phyloP scores from a whole-genome alignment of 92 coral and sea anemone species.

The Palythoa grandis region DNA sequence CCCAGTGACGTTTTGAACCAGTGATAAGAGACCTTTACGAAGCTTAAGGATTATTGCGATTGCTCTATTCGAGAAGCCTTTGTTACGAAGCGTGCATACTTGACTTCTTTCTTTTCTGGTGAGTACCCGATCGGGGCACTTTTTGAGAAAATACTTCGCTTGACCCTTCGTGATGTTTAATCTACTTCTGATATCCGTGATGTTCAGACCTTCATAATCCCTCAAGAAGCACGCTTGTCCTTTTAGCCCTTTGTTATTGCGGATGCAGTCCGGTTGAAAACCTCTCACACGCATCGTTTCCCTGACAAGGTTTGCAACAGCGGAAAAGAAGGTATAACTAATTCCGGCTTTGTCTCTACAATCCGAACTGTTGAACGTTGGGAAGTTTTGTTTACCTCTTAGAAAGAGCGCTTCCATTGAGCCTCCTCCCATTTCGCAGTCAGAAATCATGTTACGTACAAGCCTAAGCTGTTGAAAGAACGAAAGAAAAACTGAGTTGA shows the following conservation, averaged over 20 bases:
- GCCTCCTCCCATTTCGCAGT: background rate
- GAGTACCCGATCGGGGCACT: slow-evolving; percentile 35
- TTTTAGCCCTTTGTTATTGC: slow-evolving; percentile 1
- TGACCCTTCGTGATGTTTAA: background rate
- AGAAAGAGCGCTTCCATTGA: slow-evolving; percentile 13
- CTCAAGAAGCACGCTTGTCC: slow-evolving; percentile 19
- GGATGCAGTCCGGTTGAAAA: slow-evolving; percentile 13
- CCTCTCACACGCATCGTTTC: background rate
- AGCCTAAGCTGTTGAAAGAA: background rate
- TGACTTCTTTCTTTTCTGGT: slow-evolving; percentile 12
- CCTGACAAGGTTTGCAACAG: background rate
- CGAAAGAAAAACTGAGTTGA: too few species aligned
- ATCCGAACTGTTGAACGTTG: background rate
- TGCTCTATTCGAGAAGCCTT: background rate
- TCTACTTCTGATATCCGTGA: background rate
- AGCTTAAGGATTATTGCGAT: background rate
- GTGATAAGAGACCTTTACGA: background rate
- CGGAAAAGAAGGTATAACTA: slow-evolving; percentile 5
- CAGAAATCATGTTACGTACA: background rate
- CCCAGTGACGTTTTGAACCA: slow-evolving; percentile 1
- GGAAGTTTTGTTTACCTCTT: background rate
- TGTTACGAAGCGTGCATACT: slow-evolving; percentile 2
- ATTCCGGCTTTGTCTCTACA: slow-evolving; percentile 7
- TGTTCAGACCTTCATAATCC: slow-evolving; percentile 21
- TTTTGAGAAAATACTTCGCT: background rate